Evolutionary conservation across 2,113 vertebrate species (phyloP), one percentile per base, ranked within the genome.

Genomic region (Gadus macrocephalus): DNA sequence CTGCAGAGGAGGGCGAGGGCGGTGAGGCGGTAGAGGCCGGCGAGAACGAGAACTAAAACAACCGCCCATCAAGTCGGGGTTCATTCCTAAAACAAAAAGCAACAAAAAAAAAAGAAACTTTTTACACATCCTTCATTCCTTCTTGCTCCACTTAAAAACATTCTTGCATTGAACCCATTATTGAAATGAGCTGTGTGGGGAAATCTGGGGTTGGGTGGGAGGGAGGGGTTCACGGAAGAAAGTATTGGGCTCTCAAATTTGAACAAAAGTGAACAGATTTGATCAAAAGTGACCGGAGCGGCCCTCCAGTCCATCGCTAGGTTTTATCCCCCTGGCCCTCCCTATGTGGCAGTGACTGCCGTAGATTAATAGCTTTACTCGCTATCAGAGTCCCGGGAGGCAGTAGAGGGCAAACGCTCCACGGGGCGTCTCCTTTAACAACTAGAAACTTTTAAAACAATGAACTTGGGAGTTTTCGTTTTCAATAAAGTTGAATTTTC

Each of bases 121-220:
- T 96, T 94, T 95, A 96, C 95, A 95, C 94, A 89, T 95, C 91
- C 89, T 95, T 91, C 95, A 95, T 95, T 96, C 95, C 95, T 95
- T 93, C 91, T 88, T 91, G 88, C 91, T 94, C 91, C 92, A 94
- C 92, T 93, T 83, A 93, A 92, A 92, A 92, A 92, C 92, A 90
- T 94, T 95, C 91, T 94, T 92, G 93, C 93, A 94, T 88, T 93
- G 91, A 95, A 92, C 92, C 76, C 86, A 91, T 83, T 89, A 86
- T 78, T 88, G 81, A 89, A 88, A 83, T 82, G 64, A 84, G 78
- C 82, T 89, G 88, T 93, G 93, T 93, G 93, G 91, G 93, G 89
- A 93, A 92, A 92, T 89, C 17, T n/a, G 55, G 15, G 55, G 42
- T 4, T 31, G 31, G 8, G 42, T 49, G 42, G 56, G 56, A n/a